Base-by-base conservation (phyloP, 2,113 vertebrate species). In the Rhinopithecus roxellana region DNA sequence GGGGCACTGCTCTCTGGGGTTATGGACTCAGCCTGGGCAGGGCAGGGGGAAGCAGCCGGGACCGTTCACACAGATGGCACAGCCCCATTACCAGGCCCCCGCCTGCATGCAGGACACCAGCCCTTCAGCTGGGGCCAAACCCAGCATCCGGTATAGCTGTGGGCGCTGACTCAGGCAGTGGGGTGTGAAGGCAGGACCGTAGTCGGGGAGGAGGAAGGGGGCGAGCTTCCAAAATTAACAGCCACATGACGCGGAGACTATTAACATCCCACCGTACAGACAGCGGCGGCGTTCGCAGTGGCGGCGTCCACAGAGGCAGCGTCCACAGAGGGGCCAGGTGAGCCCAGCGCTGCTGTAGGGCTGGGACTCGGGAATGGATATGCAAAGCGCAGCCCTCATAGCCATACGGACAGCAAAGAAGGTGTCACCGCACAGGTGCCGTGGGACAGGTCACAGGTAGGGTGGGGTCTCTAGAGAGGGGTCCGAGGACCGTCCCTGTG, bases 191-290 rank as follows among this genome's bases (percentile, higher is more conserved):
- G 27, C 12, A 3, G 87, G 50, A 3, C 61, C 27, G 5, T 1
- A 0, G 18, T 7, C 11, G 50, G 52, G 38, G 75, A 32, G 13
- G 32, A 48, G 11, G 32, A 16, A 38, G 84, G 61, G 5, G 0
- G 32, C 6, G 3, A 38, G 75, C 75, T 32, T 70, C 75, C 23
- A 30, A 16, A 72, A 30, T 5, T 32, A 80, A 75, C 50, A 20
- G 2, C 18, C 50, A 27, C 8, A 0, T 4, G 38, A 43, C 38
- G 40, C 3, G 5, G 61, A 38, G 38, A 30, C 23, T 57, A 4
- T 18, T 2, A 1, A 5, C 7, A 11, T 4, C 38, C 38, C 32
- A 32, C 27, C 0, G 5, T 13, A 64, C 61, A 32, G 61, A 14
- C 61, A 64, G 11, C 0, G 25, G 59, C 10, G 23, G 9, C 0